A percentile compares a stretch with the other conserved stretches of the same genome.
phyloP scores from a whole-genome alignment of 1,140 invertebrate genomes.

The Pseudomyrmex cubaensis region DNA sequence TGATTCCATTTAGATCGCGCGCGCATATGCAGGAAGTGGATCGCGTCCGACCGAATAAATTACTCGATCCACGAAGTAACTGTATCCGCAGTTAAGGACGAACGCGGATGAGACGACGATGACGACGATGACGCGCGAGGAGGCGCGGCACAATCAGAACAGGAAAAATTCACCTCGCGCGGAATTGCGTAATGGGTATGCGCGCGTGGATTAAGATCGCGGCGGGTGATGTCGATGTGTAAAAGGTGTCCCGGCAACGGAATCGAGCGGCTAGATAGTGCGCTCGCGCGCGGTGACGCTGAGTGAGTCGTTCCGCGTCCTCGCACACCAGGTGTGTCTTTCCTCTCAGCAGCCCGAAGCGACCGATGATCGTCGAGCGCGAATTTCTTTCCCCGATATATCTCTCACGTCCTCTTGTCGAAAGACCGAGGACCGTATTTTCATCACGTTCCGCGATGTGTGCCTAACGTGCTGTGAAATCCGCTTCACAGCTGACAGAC shows the following conservation, averaged over 20 bases:
- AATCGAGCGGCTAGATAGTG: constrained; percentile 73
- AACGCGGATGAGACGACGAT: constrained; percentile 46
- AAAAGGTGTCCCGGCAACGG: constrained; percentile 69
- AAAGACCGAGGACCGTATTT: not conserved
- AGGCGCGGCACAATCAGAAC: constrained; percentile 52
- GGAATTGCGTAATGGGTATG: constrained; percentile 52
- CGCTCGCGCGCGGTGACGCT: constrained; percentile 71
- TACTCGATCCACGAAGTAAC: constrained; percentile 51
- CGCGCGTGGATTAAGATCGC: constrained; percentile 67
- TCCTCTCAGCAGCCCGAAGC: constrained; percentile 66
- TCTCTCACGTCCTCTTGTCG: constrained; percentile 25
- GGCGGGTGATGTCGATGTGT: constrained; percentile 70
- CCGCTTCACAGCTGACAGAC: too few species aligned
- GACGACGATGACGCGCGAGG: constrained; percentile 43
- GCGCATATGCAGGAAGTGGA: constrained; percentile 25
- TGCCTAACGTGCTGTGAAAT: too few species aligned
- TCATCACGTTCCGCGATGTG: not conserved
- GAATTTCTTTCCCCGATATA: constrained; percentile 64
- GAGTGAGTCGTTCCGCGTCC: constrained; percentile 83
- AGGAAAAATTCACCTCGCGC: constrained; percentile 52
- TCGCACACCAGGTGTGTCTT: constrained; percentile 82
- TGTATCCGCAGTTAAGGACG: constrained; percentile 54
- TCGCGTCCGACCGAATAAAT: constrained; percentile 47
- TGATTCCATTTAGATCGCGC: constrained; percentile 6
- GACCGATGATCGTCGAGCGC: constrained; percentile 64